Conservation (phyloP, 2,797 vertebrate genomes). For the Eulemur mongoz region DNA sequence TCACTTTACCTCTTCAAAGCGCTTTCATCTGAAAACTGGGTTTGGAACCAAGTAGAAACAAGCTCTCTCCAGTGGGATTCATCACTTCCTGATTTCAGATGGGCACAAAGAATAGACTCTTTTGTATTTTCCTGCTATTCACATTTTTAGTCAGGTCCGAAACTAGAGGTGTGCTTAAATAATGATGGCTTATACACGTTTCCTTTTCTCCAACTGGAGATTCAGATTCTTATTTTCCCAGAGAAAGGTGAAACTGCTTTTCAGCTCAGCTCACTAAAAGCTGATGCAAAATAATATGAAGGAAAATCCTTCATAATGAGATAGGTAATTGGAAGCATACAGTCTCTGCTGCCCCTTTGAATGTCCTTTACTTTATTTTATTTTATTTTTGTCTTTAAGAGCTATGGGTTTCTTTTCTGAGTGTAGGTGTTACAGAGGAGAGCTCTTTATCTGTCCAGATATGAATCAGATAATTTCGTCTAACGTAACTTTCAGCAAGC, state of each 20-base stretch:
- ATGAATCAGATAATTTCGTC: neutral
- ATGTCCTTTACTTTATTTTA: neutral
- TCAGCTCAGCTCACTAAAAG: constrained; percentile 21
- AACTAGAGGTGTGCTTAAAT: constrained; percentile 56
- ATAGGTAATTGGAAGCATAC: constrained; percentile 24
- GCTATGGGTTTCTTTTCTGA: neutral
- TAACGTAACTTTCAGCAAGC: neutral
- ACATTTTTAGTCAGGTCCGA: constrained; percentile 43
- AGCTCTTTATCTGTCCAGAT: neutral
- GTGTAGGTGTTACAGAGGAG: neutral
- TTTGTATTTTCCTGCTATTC: constrained; percentile 64
- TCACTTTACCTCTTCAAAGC: constrained; percentile 49
- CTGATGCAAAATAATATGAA: constrained; percentile 31
- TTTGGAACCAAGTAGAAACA: constrained; percentile 59
- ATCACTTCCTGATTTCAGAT: constrained; percentile 67
- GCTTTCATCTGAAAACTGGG: constrained; percentile 69
- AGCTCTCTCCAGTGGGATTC: constrained; percentile 56
- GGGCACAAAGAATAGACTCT: constrained; percentile 45
- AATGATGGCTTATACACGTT: constrained; percentile 25
- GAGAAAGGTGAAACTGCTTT: constrained; percentile 56
- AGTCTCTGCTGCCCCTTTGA: neutral
- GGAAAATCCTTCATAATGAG: constrained; percentile 53
- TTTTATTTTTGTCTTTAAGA: neutral
- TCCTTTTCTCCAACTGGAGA: constrained; percentile 18
- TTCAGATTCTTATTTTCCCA: constrained; percentile 46